Percentiles rank a stretch among this genome's conserved stretches.
phyloP scores from a whole-genome alignment of 2,113 vertebrate species.

The Spermophilus dauricus region DNA sequence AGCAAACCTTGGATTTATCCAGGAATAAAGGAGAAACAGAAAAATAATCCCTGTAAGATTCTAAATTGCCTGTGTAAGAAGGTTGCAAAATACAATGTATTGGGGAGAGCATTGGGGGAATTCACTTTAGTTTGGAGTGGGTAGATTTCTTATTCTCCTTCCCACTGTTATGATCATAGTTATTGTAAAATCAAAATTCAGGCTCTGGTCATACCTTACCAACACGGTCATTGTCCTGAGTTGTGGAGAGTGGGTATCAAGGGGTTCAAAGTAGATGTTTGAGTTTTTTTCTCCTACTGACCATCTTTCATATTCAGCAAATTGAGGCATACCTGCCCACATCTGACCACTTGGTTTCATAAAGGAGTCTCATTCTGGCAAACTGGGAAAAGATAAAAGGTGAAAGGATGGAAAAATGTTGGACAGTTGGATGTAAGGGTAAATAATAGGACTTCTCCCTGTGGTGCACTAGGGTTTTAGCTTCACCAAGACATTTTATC shows the following conservation, averaged over 20 bases:
- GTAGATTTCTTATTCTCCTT: background rate
- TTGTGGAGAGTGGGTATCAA: background rate
- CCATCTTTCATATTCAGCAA: background rate
- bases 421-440: background rate
- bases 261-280: background rate
- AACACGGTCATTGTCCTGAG: background rate
- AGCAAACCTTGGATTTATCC: background rate
- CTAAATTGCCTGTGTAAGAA: background rate
- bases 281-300: background rate
- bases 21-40: background rate
- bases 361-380: background rate
- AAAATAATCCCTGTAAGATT: background rate
- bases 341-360: background rate
- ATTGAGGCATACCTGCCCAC: background rate
- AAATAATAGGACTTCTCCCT: background rate
- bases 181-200: background rate
- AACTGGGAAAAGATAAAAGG: background rate
- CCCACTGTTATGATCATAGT: background rate
- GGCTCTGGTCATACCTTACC: background rate
- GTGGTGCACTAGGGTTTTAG: background rate
- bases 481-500: slow-evolving; percentile 34
- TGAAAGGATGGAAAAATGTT: background rate
- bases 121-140: background rate
- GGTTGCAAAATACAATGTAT: background rate
- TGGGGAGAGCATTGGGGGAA: background rate